Conservation (phyloP, 1,140 invertebrate genomes). For the Hypsibius dujardini region DNA sequence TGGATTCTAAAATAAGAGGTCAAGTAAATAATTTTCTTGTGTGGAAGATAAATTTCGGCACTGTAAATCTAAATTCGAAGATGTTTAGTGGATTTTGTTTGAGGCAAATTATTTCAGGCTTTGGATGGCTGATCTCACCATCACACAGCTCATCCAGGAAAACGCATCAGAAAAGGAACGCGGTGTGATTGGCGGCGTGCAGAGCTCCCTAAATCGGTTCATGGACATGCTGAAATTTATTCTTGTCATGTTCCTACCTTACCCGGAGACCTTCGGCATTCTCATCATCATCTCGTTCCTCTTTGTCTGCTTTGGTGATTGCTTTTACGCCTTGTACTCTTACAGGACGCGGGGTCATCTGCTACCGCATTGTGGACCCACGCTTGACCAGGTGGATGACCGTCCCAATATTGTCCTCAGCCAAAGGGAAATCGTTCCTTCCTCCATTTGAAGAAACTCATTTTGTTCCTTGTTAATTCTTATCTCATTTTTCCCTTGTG, state of each 20-base stretch:
- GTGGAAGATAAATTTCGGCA: too few relatives aligned
- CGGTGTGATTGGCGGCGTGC: constrained; percentile 41
- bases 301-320: constrained; percentile 31
- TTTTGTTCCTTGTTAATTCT: not conserved
- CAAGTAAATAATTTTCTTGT: too few relatives aligned
- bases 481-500: not conserved
- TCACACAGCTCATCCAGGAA: constrained; percentile 44
- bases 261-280: constrained; percentile 33
- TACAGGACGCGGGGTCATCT: not conserved
- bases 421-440: not conserved
- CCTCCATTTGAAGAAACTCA: not conserved
- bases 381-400: not conserved
- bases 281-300: constrained; percentile 35
- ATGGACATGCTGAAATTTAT: constrained; percentile 40
- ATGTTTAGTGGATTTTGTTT: too few relatives aligned
- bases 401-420: not conserved
- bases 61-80: too few relatives aligned
- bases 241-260: constrained; percentile 35
- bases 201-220: constrained; percentile 38
- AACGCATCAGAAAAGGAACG: constrained; percentile 36
- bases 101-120: constrained; percentile 28
- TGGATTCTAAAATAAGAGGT: too few relatives aligned
- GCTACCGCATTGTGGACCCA: not conserved
- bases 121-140: constrained; percentile 42
- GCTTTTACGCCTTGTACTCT: not conserved